Conservation (phyloP, 2,888 invertebrate species). For the Polydrusus cervinus region DNA sequence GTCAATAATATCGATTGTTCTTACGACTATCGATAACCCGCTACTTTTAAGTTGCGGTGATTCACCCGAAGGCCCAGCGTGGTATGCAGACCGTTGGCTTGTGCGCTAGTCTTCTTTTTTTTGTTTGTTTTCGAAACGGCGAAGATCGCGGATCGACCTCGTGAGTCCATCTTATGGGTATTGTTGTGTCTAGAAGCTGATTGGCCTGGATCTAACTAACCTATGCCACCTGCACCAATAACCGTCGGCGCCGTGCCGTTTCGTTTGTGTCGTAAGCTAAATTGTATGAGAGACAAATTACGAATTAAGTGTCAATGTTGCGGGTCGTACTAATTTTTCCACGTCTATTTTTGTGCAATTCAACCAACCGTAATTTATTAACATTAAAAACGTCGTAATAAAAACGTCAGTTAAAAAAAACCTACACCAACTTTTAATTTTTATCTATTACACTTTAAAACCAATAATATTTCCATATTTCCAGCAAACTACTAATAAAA, state of each 20-base stretch:
- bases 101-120: slow-evolving; percentile 27
- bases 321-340: background rate
- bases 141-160: background rate
- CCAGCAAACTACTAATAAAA: background rate
- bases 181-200: slow-evolving; percentile 12
- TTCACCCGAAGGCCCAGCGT: slow-evolving; percentile 47
- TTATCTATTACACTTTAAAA: slow-evolving; percentile 18
- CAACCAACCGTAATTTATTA: background rate
- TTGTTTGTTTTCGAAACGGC: slow-evolving; percentile 1
- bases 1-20: background rate
- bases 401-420: slow-evolving; percentile 6
- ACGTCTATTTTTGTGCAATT: background rate
- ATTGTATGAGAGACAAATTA: too few species aligned
- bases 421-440: slow-evolving; percentile 18
- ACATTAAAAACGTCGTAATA: background rate
- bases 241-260: too few species aligned
- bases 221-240: too few species aligned
- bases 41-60: slow-evolving; percentile 29
- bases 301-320: too few species aligned
- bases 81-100: slow-evolving; percentile 50
- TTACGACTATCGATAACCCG: background rate
- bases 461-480: slow-evolving; percentile 11
- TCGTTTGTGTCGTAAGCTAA: too few species aligned
- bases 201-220: background rate
- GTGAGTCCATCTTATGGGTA: slow-evolving; percentile 2